Evolutionary conservation across 2,113 vertebrate species (phyloP), one percentile per base, ranked within the genome.

Genomic region (Baryphthengus martii): DNA sequence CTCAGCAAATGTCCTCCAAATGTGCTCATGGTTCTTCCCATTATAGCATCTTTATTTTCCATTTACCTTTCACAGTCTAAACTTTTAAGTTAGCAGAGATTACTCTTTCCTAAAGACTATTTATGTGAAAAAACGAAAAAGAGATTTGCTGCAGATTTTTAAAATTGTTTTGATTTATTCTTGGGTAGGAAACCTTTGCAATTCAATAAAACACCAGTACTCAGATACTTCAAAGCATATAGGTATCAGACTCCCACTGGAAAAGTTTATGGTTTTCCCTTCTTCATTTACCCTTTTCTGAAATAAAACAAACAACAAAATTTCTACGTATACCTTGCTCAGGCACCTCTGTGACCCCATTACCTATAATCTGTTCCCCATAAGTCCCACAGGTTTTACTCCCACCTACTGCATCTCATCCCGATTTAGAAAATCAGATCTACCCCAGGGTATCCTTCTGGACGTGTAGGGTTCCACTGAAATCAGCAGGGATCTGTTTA

Each of bases 401-500:
- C 49, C 44, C 40, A 72, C 83, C 56, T 85, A 61, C 74, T 62
- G 81, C 58, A 76, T 71, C 71, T 92, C 75, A 70, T 82, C 73
- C 37, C 73, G 82, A 15, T 96, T 93, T 90, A 92, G 88, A 80
- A 92, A 92, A 94, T 53, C 92, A 67, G 79, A 85, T 77, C 78
- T 90, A 86, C 82, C 75, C 85, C 75, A 81, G 83, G 83, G 86
- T 83, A 87, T 47, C 83, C 76, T 94, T 58, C 86, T 78, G 90
- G 79, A 88, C 2, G 1, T 52, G 79, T 75, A 92, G 76, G 68
- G 83, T 77, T 96, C 85, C 83, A 93, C 68, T 90, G 96, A 95
- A 95, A 94, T 90, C 95, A 93, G 79, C 29, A 11, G 93, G 85
- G 92, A 83, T 75, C 94, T 90, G 86, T 86, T 94, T 95, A 94